Conservation (phyloP, 2,113 vertebrate species). For the Balaeniceps rex region DNA sequence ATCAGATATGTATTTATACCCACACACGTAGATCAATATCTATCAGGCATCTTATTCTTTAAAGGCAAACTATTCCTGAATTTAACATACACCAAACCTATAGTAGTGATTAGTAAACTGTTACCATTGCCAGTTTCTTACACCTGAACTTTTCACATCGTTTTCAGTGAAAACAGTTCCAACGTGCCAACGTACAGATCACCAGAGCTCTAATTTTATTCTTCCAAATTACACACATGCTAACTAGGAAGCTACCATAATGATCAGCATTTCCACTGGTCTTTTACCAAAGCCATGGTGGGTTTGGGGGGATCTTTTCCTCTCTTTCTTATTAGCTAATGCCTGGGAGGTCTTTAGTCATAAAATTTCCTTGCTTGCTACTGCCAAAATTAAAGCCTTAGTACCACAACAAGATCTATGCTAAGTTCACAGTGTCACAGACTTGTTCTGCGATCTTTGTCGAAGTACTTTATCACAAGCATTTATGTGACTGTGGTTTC, state of each 20-base stretch:
- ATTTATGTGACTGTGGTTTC: neutral
- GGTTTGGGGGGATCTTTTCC: neutral
- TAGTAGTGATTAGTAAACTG: neutral
- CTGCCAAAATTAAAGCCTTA: neutral
- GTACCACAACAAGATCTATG: neutral
- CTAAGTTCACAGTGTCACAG: neutral
- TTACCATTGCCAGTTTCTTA: neutral
- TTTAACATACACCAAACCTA: neutral
- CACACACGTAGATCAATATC: rapidly evolving
- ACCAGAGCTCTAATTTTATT: neutral
- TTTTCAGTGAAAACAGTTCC: neutral
- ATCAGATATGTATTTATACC: neutral
- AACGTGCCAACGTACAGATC: rapidly evolving
- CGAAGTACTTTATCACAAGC: neutral
- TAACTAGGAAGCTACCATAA: neutral
- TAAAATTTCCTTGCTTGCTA: neutral
- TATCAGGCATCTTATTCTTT: neutral
- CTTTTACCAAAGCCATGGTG: neutral
- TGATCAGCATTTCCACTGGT: neutral
- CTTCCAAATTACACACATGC: neutral
- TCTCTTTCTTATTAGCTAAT: neutral
- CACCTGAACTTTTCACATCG: neutral
- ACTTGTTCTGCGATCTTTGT: neutral
- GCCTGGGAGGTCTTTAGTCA: neutral
- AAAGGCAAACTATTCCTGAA: neutral